Evolutionary conservation across 2,888 invertebrate species (phyloP).

Genomic region (Odontomyia ornata): DNA sequence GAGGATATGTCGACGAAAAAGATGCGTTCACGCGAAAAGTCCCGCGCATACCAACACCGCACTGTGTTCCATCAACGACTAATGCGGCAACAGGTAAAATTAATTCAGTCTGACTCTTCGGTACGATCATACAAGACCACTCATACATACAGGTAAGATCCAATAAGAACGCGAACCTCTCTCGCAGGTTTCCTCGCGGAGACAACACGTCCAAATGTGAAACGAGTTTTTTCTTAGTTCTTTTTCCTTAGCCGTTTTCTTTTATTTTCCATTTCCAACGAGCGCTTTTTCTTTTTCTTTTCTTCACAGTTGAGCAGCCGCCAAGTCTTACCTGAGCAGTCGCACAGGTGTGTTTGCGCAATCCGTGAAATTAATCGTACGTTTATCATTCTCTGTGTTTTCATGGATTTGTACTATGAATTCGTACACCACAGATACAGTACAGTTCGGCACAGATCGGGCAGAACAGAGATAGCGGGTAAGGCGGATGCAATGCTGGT

Average conservation of each 20-base stretch:
- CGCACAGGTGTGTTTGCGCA: conserved; percentile 49
- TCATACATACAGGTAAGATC: conserved; percentile 40
- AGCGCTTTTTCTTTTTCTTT: background rate
- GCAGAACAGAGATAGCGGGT: conserved; percentile 29
- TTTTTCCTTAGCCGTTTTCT: conserved; percentile 6
- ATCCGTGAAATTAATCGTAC: conserved; percentile 37
- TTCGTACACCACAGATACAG: background rate
- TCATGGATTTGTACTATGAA: background rate
- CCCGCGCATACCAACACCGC: conserved; percentile 46
- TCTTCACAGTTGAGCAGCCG: conserved; percentile 16
- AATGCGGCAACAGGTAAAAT: conserved; percentile 46
- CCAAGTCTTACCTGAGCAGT: conserved; percentile 7
- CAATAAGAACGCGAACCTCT: conserved; percentile 20
- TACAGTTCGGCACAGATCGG: conserved; percentile 17
- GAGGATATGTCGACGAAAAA: conserved; percentile 14
- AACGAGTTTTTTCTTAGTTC: conserved; percentile 17
- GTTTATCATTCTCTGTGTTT: conserved; percentile 17
- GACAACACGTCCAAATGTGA: conserved; percentile 10
- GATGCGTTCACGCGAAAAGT: conserved; percentile 22
- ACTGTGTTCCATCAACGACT: conserved; percentile 48
- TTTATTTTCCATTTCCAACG: background rate
- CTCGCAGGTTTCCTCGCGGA: conserved; percentile 21
- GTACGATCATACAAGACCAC: conserved; percentile 3
- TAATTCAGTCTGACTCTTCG: background rate
- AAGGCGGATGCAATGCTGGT: background rate